Percentiles rank a stretch among this genome's conserved stretches.
Evolutionary conservation across 2,888 invertebrate genomes (phyloP).

Genomic region (Amiota mariae): DNA sequence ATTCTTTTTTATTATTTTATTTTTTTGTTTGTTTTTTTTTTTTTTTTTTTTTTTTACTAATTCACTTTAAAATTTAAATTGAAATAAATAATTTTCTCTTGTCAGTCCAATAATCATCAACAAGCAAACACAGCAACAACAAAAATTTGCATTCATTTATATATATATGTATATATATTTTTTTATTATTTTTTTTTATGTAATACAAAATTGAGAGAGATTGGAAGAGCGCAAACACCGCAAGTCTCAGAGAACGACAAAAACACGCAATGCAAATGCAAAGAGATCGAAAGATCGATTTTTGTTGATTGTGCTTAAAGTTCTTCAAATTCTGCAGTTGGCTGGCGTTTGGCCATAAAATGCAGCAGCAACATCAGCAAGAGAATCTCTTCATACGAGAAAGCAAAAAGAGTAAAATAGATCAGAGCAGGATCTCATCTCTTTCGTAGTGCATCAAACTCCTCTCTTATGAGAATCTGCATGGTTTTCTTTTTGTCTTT

Average conservation of each 20-base stretch:
- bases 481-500: constrained; percentile 22
- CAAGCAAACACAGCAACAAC: too few species aligned
- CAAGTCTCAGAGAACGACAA: neutral
- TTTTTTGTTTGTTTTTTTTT: constrained; percentile 11
- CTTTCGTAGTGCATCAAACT: neutral
- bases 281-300: neutral
- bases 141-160: too few species aligned
- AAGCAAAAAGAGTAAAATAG: neutral
- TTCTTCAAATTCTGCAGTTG: too few species aligned
- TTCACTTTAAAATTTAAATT: neutral
- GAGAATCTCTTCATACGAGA: constrained; percentile 41
- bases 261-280: neutral
- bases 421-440: constrained; percentile 5
- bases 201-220: neutral
- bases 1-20: neutral
- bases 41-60: neutral
- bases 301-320: too few species aligned
- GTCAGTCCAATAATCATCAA: too few species aligned
- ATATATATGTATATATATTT: neutral
- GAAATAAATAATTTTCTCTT: too few species aligned
- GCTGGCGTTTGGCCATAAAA: neutral
- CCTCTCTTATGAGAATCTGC: constrained; percentile 9
- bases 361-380: constrained; percentile 17
- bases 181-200: neutral
- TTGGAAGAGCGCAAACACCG: neutral